Evolutionary conservation across 2,797 vertebrate genomes (phyloP).

Genomic region (Enteromius thamalakanensis): DNA sequence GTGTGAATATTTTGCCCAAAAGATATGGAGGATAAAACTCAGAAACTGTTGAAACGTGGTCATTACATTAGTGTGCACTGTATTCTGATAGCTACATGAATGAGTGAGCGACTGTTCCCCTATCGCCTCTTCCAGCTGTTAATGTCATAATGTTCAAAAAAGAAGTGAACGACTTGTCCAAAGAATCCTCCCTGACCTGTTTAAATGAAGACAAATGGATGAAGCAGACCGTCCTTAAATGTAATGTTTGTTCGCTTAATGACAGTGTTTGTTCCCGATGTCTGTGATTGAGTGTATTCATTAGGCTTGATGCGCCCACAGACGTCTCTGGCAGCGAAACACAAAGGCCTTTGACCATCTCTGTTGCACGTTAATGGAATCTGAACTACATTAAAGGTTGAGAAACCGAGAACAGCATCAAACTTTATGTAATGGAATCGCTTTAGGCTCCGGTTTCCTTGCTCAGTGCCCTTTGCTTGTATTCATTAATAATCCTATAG

Average conservation of each 20-base stretch:
- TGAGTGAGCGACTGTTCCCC: neutral
- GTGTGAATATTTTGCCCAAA: neutral
- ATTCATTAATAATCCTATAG: slow-evolving; percentile 37
- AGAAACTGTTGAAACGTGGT: neutral
- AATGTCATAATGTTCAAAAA: slow-evolving; percentile 36
- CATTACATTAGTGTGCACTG: slow-evolving; percentile 8
- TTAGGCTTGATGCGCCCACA: slow-evolving; percentile 48
- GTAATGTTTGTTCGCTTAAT: slow-evolving; percentile 55
- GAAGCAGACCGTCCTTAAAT: slow-evolving; percentile 39
- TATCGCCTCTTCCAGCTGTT: slow-evolving; percentile 15
- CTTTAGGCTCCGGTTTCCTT: slow-evolving; percentile 23
- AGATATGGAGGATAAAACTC: neutral
- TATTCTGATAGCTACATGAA: neutral
- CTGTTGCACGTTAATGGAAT: slow-evolving; percentile 44
- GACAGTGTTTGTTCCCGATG: slow-evolving; percentile 49
- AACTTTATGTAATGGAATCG: slow-evolving; percentile 39
- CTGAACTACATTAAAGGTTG: slow-evolving; percentile 43
- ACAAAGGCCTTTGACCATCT: slow-evolving; percentile 37
- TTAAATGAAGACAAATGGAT: slow-evolving; percentile 55
- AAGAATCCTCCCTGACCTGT: slow-evolving; percentile 36
- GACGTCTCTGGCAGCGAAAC: slow-evolving; percentile 38
- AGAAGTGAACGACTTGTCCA: slow-evolving; percentile 16
- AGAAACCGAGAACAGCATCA: slow-evolving; percentile 39
- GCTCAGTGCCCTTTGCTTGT: slow-evolving; percentile 16
- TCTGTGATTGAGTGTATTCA: slow-evolving; percentile 60